A percentile compares a stretch with the other conserved stretches of the same genome.
Evolutionary conservation across 1,140 invertebrate species (phyloP).

Genomic region (Cydia strobilella): DNA sequence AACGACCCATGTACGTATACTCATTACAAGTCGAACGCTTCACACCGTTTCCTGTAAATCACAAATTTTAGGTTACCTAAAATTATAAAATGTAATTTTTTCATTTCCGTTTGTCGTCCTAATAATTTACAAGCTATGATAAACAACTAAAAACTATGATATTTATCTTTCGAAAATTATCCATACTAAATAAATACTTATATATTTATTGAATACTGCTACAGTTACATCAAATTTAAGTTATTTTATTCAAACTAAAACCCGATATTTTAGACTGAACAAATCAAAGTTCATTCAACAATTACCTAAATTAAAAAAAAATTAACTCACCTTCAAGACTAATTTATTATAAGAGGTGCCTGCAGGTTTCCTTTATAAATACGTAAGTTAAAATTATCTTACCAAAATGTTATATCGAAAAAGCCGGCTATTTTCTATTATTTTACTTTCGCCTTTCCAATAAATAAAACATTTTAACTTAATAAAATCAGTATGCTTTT

Average conservation of each 20-base stretch:
- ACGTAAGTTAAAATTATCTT: background rate
- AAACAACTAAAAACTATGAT: no score
- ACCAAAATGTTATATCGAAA: background rate
- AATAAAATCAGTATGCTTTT: background rate
- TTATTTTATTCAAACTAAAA: no score
- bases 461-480: background rate
- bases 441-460: background rate
- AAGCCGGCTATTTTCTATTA: background rate
- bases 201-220: no score
- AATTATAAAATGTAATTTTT: background rate
- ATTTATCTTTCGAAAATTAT: no score
- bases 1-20: background rate
- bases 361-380: background rate
- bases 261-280: no score
- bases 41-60: background rate
- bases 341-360: background rate
- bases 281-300: no score
- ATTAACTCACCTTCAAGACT: no score
- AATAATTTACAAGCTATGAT: no score
- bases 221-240: no score
- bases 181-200: no score
- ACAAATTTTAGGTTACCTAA: background rate
- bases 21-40: background rate
- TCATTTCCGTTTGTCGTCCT: no score
- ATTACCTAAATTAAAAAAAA: no score